Base-by-base conservation (phyloP, 92 coral and sea anemone genomes). In the Porites cylindrica region DNA sequence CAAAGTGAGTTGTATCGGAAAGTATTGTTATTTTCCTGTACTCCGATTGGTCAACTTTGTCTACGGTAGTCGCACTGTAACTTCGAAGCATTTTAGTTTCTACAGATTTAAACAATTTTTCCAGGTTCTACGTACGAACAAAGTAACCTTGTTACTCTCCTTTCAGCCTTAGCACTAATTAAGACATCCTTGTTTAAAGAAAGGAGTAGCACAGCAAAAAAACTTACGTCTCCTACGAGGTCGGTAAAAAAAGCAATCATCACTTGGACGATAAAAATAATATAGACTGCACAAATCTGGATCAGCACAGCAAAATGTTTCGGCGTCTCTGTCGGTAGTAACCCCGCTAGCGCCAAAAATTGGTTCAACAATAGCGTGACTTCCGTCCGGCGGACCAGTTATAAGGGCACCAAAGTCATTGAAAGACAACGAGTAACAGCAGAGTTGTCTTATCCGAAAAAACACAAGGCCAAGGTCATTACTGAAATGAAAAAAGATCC, bases 221-320 rank as follows among this genome's bases (percentile, higher is more conserved):
- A 84, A 75, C 82, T 66, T 54, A 69, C 82, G 66, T 56, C 75
- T 66, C 56, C 16, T 26, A 8, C 88, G 92, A 53, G 95, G 88
- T 17, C 76, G 10, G 82, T 92, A 92, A 2, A 43, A 18, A 0
- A 10, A 13, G 54, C 95, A 92, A 65, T 17, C 18, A 29, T 76
- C 82, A 61, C 92, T 74, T 23, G 92, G 95, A 12, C 95, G 77
- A 26, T 79, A 84, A 26, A 24, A 18, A 59, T 92, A 92, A 60
- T 88, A 88, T 26, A 74, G 21, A 10, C 76, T 51, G 66, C 95
- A 92, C 20, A 59, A 50, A 11, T 29, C 51, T 59, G 88, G 56
- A 13, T 91, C 76, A 6, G 78, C 78, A 68, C 95, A 92, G 82
- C 95, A 92, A 1, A 70, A 79, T 29, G 79, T 24, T 32, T 88